Evolutionary conservation across 2,113 vertebrate species (phyloP).

Genomic region (Spilogale gracilis): DNA sequence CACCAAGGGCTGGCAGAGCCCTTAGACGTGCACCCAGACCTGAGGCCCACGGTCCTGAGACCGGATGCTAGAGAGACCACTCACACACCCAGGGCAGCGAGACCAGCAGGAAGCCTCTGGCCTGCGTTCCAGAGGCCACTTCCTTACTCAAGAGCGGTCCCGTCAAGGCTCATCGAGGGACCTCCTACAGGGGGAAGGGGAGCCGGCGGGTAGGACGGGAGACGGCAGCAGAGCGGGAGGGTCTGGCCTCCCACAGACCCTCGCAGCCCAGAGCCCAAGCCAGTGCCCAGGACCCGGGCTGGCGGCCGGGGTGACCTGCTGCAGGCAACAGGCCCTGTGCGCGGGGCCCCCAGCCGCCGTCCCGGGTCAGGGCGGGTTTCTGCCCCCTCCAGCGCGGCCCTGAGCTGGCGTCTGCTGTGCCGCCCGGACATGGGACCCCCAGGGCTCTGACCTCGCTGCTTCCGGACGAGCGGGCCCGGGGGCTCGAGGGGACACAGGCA

Average conservation of each 20-base stretch:
- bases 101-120: rapidly evolving
- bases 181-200: neutral
- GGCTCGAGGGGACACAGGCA: neutral
- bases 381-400: neutral
- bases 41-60: neutral
- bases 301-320: rapidly evolving
- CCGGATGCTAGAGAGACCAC: neutral
- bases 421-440: neutral
- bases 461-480: rapidly evolving
- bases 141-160: neutral
- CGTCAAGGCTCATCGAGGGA: neutral
- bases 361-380: neutral
- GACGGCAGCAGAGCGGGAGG: rapidly evolving
- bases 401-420: rapidly evolving
- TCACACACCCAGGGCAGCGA: rapidly evolving
- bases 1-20: neutral
- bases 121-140: neutral
- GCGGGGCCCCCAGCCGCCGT: rapidly evolving
- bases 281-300: neutral
- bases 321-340: rapidly evolving
- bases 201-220: rapidly evolving
- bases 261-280: rapidly evolving
- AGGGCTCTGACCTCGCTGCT: rapidly evolving
- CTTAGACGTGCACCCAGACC: neutral
- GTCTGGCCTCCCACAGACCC: neutral